phyloP scores from a whole-genome alignment of 2,113 vertebrate genomes.

The Thoracochromis brauschi region DNA sequence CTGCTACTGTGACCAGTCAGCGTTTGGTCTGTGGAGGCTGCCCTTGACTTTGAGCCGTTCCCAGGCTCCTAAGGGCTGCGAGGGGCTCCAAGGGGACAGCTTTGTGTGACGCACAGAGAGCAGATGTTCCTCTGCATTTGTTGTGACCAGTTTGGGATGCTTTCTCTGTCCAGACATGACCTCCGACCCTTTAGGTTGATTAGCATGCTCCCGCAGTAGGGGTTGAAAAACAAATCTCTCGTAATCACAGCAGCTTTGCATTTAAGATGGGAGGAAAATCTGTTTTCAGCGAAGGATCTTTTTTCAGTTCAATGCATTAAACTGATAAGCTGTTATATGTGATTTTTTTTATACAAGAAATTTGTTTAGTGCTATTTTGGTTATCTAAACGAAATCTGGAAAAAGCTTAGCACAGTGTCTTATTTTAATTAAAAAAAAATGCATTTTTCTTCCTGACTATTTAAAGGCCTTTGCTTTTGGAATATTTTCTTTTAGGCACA shows the following conservation, averaged over 20 bases:
- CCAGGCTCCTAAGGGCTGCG: conserved; percentile 43
- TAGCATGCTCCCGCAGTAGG: conserved; percentile 41
- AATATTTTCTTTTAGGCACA: background rate
- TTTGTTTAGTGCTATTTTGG: background rate
- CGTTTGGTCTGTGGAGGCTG: background rate
- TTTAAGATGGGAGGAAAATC: background rate
- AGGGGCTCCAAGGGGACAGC: conserved; percentile 44
- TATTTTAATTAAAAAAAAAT: background rate
- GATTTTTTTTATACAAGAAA: background rate
- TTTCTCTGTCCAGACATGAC: conserved; percentile 58
- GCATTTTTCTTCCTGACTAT: background rate
- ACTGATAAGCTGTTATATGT: background rate
- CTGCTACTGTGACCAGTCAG: conserved; percentile 22
- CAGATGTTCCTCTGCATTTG: conserved; percentile 69
- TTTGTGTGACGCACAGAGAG: conserved; percentile 60
- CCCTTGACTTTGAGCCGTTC: conserved; percentile 68
- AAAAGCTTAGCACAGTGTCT: background rate
- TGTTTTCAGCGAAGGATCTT: background rate
- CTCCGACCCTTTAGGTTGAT: conserved; percentile 54
- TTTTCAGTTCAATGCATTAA: background rate
- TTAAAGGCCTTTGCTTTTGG: background rate
- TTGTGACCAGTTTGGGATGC: conserved; percentile 52
- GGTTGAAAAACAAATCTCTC: conserved; percentile 30
- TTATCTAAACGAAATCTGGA: background rate
- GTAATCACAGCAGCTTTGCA: background rate